phyloP scores from a whole-genome alignment of 2,113 vertebrate species.

The Oreotrochilus melanogaster region DNA sequence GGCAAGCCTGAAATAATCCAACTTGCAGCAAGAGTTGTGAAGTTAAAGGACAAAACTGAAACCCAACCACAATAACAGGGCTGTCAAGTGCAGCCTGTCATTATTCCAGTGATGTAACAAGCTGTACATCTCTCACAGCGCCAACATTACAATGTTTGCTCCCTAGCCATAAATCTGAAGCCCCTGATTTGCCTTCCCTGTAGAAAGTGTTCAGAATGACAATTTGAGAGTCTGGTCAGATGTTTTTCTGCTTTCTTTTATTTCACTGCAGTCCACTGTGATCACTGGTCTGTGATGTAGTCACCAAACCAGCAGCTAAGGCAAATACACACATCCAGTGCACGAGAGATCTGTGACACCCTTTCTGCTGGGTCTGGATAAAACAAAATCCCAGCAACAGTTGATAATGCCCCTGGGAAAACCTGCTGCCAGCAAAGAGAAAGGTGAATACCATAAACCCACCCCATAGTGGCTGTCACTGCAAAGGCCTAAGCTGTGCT shows the following conservation, averaged over 20 bases:
- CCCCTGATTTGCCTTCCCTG: background rate
- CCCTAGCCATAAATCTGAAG: background rate
- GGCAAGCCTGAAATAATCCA: conserved; percentile 15
- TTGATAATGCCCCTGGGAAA: background rate
- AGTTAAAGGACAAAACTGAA: background rate
- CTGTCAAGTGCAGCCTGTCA: background rate
- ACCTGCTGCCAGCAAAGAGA: background rate
- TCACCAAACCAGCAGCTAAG: background rate
- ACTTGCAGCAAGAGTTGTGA: background rate
- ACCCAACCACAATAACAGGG: conserved; percentile 24
- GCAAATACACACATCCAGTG: accelerated
- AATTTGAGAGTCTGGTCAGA: background rate
- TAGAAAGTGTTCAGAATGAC: background rate
- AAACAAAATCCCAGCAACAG: background rate
- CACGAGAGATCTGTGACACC: background rate
- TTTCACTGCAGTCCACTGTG: background rate
- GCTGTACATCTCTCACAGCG: background rate
- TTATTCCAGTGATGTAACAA: conserved; percentile 36
- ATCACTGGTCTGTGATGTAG: background rate
- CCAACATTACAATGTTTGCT: background rate
- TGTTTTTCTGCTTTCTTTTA: background rate
- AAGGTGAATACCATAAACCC: background rate
- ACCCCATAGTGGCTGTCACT: accelerated
- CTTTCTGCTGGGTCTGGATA: accelerated
- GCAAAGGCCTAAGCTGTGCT: background rate